Percentiles rank a stretch among this genome's conserved stretches.
phyloP scores from a whole-genome alignment of 2,797 vertebrate species.

The Syngnathus rostellatus region DNA sequence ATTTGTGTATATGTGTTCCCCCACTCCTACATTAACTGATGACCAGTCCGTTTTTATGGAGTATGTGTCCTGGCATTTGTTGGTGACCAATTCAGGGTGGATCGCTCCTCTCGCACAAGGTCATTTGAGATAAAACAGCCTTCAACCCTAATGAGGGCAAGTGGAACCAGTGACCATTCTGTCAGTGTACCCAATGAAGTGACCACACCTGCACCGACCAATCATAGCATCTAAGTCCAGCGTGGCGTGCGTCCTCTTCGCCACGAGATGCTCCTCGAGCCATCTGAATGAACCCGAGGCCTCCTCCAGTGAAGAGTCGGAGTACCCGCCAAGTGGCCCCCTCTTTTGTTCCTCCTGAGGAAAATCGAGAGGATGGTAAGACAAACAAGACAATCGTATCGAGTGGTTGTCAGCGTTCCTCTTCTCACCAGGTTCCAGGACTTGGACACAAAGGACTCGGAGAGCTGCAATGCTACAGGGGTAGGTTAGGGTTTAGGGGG shows the following conservation, averaged over 20 bases:
- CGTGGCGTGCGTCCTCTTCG: neutral
- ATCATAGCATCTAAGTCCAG: conserved; percentile 3
- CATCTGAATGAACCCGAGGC: neutral
- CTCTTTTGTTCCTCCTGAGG: neutral
- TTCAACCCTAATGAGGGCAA: no score
- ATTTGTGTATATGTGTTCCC: neutral
- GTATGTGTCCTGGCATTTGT: neutral
- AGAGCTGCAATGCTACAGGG: neutral
- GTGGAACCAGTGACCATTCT: neutral
- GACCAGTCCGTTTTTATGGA: no score
- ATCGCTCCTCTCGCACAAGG: neutral
- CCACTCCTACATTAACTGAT: no score
- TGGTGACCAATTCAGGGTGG: neutral
- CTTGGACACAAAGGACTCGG: neutral
- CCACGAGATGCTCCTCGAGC: neutral
- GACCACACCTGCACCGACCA: neutral
- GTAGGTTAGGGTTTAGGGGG: no score
- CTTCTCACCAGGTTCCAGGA: neutral
- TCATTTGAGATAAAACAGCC: neutral
- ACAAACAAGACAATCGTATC: neutral
- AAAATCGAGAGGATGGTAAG: neutral
- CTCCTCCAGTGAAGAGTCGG: neutral
- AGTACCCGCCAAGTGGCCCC: neutral
- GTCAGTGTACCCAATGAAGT: neutral
- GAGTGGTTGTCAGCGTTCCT: neutral